phyloP scores from a whole-genome alignment of 2,113 vertebrate species.

The Apaloderma vittatum region DNA sequence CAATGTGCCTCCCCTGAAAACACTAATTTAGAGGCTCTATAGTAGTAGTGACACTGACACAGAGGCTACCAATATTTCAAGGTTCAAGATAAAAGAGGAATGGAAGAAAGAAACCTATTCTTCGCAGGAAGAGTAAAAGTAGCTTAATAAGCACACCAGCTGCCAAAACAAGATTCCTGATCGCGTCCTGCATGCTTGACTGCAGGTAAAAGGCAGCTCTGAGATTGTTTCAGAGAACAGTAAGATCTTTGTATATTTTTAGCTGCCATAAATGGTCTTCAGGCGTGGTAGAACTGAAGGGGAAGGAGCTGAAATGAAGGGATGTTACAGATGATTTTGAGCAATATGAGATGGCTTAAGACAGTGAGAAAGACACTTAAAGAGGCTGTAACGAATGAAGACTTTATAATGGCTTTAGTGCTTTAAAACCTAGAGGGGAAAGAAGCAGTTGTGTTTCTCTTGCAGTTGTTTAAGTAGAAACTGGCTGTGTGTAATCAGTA shows the following conservation, averaged over 20 bases:
- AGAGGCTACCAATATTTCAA: neutral
- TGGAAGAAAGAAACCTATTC: neutral
- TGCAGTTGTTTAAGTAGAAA: neutral
- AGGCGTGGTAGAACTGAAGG: neutral
- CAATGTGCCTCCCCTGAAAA: neutral
- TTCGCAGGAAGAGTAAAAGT: neutral
- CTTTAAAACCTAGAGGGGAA: neutral
- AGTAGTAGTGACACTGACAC: neutral
- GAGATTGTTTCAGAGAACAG: neutral
- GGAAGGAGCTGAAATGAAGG: neutral
- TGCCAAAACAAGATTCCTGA: neutral
- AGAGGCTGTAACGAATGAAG: neutral
- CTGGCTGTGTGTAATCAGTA: neutral
- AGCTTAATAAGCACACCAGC: constrained; percentile 12
- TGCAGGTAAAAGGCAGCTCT: constrained; percentile 34
- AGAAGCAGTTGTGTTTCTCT: neutral
- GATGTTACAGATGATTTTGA: neutral
- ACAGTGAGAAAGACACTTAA: neutral
- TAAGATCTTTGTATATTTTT: neutral
- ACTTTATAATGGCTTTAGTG: neutral
- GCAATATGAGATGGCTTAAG: neutral
- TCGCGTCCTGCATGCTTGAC: neutral
- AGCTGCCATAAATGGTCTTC: neutral
- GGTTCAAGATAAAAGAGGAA: neutral
- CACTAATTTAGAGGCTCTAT: neutral